These are phyloP conservation scores for Lagodon rhomboides DNA, from an alignment of 2,797 vertebrate genomes.

Conservation along the genomic window DNA sequence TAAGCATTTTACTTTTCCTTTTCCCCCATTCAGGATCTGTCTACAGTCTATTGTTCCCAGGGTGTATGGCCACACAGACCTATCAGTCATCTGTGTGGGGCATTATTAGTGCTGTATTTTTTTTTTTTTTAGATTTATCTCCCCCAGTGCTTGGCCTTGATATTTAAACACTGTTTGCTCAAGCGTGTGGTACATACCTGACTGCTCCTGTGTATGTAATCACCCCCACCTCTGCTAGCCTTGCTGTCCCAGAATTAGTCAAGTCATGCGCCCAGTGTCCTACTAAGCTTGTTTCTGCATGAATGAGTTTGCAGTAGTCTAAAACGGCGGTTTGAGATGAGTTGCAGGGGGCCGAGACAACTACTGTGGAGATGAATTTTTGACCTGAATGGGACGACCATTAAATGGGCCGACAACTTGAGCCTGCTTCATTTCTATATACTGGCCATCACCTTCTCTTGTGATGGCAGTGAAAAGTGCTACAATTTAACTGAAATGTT, in stretches of 20 bases:
- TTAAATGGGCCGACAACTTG: too few species aligned
- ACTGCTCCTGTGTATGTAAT: background rate
- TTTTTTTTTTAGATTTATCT: too few species aligned
- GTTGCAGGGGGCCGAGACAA: background rate
- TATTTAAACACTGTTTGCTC: background rate
- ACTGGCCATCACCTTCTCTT: too few species aligned
- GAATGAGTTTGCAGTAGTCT: background rate
- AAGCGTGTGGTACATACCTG: background rate
- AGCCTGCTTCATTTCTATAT: background rate
- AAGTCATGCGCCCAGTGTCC: constrained; percentile 9
- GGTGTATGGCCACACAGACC: too few species aligned
- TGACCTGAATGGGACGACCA: background rate
- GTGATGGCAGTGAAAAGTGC: background rate
- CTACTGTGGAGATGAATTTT: fast-evolving
- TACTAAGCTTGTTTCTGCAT: constrained; percentile 26
- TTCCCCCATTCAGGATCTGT: background rate
- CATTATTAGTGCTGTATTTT: background rate
- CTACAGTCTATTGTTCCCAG: background rate
- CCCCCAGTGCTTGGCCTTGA: background rate
- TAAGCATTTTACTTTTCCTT: constrained; percentile 73
- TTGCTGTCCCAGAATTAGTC: background rate
- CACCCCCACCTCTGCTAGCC: background rate
- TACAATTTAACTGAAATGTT: background rate
- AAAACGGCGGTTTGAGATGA: background rate
- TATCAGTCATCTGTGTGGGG: background rate